A percentile compares a stretch with the other conserved stretches of the same genome.
These are phyloP conservation scores for Drosophila bipectinata DNA, from an alignment of 1,140 invertebrate genomes.

Conservation along the genomic window DNA sequence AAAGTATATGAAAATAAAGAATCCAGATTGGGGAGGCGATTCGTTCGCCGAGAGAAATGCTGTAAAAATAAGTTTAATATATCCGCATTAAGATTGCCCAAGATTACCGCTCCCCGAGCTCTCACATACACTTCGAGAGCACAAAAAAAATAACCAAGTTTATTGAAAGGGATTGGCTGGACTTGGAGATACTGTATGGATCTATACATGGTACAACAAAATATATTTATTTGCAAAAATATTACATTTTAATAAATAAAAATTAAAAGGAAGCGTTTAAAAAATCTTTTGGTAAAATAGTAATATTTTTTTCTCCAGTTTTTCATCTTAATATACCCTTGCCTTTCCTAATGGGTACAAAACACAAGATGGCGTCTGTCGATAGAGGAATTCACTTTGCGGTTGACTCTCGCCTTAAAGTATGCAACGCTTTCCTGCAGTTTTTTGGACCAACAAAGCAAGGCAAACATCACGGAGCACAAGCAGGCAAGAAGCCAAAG, in stretches of 20 bases:
- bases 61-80: constrained; percentile 82
- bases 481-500: constrained; percentile 30
- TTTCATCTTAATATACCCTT: neutral
- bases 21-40: constrained; percentile 46
- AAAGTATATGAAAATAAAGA: constrained; percentile 61
- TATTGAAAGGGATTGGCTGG: neutral
- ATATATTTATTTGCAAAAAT: neutral
- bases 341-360: neutral
- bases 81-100: constrained; percentile 74
- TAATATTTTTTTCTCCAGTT: no score
- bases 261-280: neutral
- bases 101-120: constrained; percentile 23
- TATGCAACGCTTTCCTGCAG: constrained; percentile 54
- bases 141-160: neutral
- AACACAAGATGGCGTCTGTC: constrained; percentile 51
- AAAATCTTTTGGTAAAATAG: no score
- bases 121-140: neutral
- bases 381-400: constrained; percentile 71
- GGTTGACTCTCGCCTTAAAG: constrained; percentile 63
- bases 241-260: neutral
- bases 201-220: neutral
- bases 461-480: constrained; percentile 56
- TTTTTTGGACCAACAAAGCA: constrained; percentile 32
- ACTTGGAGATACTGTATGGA: neutral
- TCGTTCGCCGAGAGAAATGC: constrained; percentile 35